Base-by-base conservation (phyloP, 2,113 vertebrate genomes). In the Ammodramus savannarum region DNA sequence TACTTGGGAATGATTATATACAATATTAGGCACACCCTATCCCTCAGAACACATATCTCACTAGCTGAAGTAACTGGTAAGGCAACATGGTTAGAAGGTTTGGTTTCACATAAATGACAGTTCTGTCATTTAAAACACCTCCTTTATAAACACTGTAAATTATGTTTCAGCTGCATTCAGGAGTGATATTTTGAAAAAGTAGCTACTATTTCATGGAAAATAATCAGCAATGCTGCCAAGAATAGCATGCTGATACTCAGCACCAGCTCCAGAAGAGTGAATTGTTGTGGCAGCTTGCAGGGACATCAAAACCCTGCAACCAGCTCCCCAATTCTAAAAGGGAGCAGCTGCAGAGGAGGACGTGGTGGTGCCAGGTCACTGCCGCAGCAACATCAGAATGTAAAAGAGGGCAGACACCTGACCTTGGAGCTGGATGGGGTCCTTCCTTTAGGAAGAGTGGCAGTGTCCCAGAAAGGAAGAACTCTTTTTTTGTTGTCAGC, bases 221-320 rank as follows among this genome's bases (percentile, higher is more conserved):
- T 20, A 61, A 38, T 61, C 23, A 57, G 3, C 57, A 34, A 4
- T 54, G 19, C 7, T 89, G 44, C 38, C 46, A 66, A 73, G 34
- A 73, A 58, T 10, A 4, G 4, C 18, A 31, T 29, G 9, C 13
- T 74, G 55, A 18, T 31, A 27, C 26, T 69, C 66, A 73, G 11
- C 29, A 10, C 25, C 1, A 1, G 22, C 11, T 87, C 25, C 25
- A 25, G 14, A 82, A 31, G 26, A 69, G 9, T 0, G 0, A 55
- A 16, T 12, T 27, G 4, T 17, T 46, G 36, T 39, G 32, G 67
- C 15, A 71, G 41, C 20, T 61, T 63, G n/a, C 31, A 85, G 49
- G 25, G 11, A 91, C 20, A 57, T 32, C 27, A 51, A n/a, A 71
- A 65, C 32, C 29, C 16, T 61, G 32, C 0, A 3, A 2, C 12